Conservation (phyloP, 2,888 invertebrate species). For the Chesias legatella region DNA sequence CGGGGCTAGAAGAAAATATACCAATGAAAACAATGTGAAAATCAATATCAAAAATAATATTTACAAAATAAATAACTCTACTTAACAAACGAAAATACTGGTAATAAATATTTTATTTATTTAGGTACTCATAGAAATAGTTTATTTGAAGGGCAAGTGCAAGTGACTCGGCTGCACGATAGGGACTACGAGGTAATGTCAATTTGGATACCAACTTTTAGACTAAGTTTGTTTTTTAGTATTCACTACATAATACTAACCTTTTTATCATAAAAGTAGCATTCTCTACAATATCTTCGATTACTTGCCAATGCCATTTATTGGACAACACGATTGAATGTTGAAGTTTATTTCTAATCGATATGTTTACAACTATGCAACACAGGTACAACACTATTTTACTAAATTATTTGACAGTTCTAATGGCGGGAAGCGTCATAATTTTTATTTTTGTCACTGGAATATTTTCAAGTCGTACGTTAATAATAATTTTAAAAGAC, state of each 20-base stretch:
- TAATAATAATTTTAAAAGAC: no score
- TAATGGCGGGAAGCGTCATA: constrained; percentile 39
- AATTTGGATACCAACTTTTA: no score
- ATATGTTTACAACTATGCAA: constrained; percentile 20
- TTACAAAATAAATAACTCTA: neutral
- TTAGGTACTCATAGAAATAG: no score
- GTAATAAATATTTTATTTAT: no score
- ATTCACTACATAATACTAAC: constrained; percentile 11
- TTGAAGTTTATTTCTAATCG: constrained; percentile 17
- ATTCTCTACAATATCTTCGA: constrained; percentile 15
- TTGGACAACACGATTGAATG: constrained; percentile 7
- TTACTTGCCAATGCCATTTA: constrained; percentile 15
- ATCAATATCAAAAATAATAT: neutral
- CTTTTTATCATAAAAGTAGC: constrained; percentile 8
- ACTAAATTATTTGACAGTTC: constrained; percentile 24
- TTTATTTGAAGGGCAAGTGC: no score
- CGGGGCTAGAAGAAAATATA: neutral
- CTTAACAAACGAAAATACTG: no score
- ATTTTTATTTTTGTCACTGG: constrained; percentile 21
- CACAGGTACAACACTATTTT: constrained; percentile 23
- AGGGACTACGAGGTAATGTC: no score
- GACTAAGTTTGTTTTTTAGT: no score
- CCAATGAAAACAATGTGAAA: neutral
- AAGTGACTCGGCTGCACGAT: no score
- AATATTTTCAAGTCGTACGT: constrained; percentile 2